Percentiles rank a stretch among this genome's conserved stretches.
Evolutionary conservation across 1,140 invertebrate species (phyloP).

Genomic region (Bradysia coprophila): DNA sequence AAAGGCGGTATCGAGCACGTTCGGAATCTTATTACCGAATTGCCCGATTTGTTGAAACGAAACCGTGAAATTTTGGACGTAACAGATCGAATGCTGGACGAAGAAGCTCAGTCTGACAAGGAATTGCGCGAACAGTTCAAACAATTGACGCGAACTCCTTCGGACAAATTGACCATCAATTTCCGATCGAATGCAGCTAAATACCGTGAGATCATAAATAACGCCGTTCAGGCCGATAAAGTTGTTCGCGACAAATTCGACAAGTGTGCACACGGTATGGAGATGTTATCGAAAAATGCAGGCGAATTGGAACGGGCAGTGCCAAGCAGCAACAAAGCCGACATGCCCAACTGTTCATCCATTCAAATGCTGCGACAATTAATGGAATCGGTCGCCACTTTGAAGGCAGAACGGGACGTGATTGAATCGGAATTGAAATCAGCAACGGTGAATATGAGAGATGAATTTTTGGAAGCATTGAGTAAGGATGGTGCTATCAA

Average conservation of each 20-base stretch:
- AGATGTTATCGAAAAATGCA: constrained; percentile 59
- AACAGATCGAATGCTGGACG: constrained; percentile 70
- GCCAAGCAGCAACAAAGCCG: constrained; percentile 32
- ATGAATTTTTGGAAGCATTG: constrained; percentile 60
- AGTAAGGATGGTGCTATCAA: constrained; percentile 71
- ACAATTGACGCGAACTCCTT: constrained; percentile 79
- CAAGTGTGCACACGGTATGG: constrained; percentile 54
- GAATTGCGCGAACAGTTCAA: constrained; percentile 80
- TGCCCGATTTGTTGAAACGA: constrained; percentile 76
- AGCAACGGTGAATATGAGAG: constrained; percentile 67
- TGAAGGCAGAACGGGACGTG: constrained; percentile 77
- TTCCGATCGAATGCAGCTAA: constrained; percentile 73
- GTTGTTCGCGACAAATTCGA: constrained; percentile 78
- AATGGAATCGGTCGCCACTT: constrained; percentile 73
- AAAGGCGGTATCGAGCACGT: constrained; percentile 47
- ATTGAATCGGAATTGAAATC: constrained; percentile 78
- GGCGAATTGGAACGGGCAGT: constrained; percentile 40
- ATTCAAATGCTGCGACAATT: constrained; percentile 51
- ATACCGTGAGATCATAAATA: constrained; percentile 83
- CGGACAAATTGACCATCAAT: constrained; percentile 72
- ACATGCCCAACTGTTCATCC: constrained; percentile 34
- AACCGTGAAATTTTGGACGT: constrained; percentile 95
- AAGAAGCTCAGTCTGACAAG: constrained; percentile 82
- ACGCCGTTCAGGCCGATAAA: constrained; percentile 56
- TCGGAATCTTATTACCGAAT: constrained; percentile 45